Percentiles rank a stretch among this genome's conserved stretches.
These are phyloP conservation scores for Pasiphila rectangulata DNA, from an alignment of 2,888 invertebrate species.

Conservation along the genomic window DNA sequence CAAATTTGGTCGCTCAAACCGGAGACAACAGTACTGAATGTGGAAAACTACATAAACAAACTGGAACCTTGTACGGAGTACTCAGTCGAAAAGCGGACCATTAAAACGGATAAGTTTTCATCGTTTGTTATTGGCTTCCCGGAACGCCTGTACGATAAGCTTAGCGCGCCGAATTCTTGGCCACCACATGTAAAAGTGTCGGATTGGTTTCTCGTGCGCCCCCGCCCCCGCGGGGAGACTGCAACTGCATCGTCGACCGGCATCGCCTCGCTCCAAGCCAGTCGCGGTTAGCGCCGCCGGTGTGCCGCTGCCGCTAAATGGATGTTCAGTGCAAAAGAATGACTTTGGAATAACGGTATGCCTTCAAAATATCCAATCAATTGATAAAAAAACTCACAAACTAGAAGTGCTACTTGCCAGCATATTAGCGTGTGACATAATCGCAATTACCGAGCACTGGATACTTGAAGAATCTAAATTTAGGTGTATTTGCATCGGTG, in stretches of 20 bases:
- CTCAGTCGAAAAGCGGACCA: slow-evolving; percentile 8
- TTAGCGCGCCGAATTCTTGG: slow-evolving; percentile 6
- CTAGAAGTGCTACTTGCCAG: slow-evolving; percentile 3
- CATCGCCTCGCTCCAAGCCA: not conserved
- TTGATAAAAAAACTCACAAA: not conserved
- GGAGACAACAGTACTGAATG: slow-evolving; percentile 3
- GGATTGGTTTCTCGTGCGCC: slow-evolving; percentile 15
- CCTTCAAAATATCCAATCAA: slow-evolving; percentile 4
- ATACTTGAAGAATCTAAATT: not conserved
- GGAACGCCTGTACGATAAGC: not conserved
- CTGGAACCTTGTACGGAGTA: slow-evolving; percentile 5
- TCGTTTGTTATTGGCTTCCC: slow-evolving; percentile 10
- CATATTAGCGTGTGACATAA: not conserved
- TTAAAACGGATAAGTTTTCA: slow-evolving; percentile 3
- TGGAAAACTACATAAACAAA: slow-evolving; percentile 7
- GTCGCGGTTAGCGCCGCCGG: not conserved
- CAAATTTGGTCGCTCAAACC: slow-evolving; percentile 17
- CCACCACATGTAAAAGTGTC: slow-evolving; percentile 5
- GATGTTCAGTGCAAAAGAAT: not conserved
- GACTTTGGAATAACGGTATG: too few species aligned
- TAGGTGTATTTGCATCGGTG: slow-evolving; percentile 3
- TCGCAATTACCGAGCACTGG: slow-evolving; percentile 7
- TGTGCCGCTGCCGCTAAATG: too few species aligned
- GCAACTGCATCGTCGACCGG: not conserved
- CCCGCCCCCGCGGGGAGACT: slow-evolving; percentile 7